Evolutionary conservation across 2,113 vertebrate species (phyloP).

Genomic region (Collichthys lucidus): DNA sequence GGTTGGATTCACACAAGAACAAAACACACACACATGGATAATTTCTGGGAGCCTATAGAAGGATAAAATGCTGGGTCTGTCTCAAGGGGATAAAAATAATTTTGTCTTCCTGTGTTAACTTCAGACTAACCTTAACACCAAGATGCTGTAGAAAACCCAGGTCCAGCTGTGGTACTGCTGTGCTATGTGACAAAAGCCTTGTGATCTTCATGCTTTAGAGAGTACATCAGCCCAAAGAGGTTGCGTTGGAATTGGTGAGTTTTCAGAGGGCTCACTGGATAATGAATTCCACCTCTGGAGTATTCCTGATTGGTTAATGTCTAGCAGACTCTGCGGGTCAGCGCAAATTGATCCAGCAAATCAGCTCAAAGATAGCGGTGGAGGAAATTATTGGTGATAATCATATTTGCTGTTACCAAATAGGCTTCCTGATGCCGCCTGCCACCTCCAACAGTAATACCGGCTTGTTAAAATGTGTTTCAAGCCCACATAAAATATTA

Average conservation of each 20-base stretch:
- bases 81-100: slow-evolving; percentile 28
- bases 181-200: slow-evolving; percentile 24
- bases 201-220: slow-evolving; percentile 24
- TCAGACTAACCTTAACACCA: slow-evolving; percentile 17
- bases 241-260: slow-evolving; percentile 29
- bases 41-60: slow-evolving; percentile 45
- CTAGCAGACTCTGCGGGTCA: background rate
- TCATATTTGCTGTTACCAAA: slow-evolving; percentile 42
- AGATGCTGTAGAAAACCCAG: slow-evolving; percentile 23
- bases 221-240: slow-evolving; percentile 26
- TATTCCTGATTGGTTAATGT: slow-evolving; percentile 47
- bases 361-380: slow-evolving; percentile 4
- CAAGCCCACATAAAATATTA: slow-evolving; percentile 21
- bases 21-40: background rate
- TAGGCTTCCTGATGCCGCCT: slow-evolving; percentile 34
- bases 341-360: slow-evolving; percentile 36
- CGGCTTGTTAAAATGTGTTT: slow-evolving; percentile 45
- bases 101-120: slow-evolving; percentile 16
- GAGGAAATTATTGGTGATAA: slow-evolving; percentile 42
- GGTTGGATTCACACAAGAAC: slow-evolving; percentile 3
- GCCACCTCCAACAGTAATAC: slow-evolving; percentile 43
- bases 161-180: slow-evolving; percentile 13
- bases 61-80: slow-evolving; percentile 24
- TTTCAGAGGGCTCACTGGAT: slow-evolving; percentile 36
- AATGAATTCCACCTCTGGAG: slow-evolving; percentile 48